Conservation (phyloP, 2,797 vertebrate species). For the Sebastes nivosus region DNA sequence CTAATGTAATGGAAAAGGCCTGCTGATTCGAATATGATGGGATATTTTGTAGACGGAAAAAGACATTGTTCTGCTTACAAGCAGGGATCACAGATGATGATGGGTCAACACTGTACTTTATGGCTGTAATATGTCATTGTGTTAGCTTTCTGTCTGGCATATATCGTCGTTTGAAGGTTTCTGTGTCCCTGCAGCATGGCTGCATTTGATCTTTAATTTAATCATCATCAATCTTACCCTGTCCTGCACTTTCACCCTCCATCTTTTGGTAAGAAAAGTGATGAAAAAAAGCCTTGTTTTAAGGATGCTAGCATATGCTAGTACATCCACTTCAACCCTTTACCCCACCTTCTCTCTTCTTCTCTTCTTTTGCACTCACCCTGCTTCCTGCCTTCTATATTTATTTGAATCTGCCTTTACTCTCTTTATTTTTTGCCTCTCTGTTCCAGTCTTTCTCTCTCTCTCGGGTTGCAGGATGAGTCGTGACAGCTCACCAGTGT, state of each 20-base stretch:
- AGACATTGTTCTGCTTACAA: slow-evolving; percentile 20
- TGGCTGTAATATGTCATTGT: slow-evolving; percentile 8
- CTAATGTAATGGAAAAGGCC: slow-evolving; percentile 52
- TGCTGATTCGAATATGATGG: slow-evolving; percentile 44
- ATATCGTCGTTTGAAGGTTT: slow-evolving; percentile 14
- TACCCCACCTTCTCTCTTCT: background rate
- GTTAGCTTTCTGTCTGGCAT: background rate
- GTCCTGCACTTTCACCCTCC: background rate
- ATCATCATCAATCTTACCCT: slow-evolving; percentile 15
- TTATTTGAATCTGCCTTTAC: slow-evolving; percentile 24
- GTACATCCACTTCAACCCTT: background rate
- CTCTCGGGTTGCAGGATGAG: slow-evolving; percentile 43
- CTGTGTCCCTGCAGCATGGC: background rate
- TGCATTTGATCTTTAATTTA: slow-evolving; percentile 23
- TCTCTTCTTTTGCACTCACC: background rate
- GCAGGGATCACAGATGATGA: slow-evolving; percentile 23
- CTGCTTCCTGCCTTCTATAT: slow-evolving; percentile 3
- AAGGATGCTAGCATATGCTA: slow-evolving; percentile 7
- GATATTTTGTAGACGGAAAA: slow-evolving; percentile 42
- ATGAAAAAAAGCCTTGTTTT: slow-evolving; percentile 4
- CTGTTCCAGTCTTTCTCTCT: slow-evolving; percentile 10
- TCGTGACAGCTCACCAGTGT: slow-evolving; percentile 67
- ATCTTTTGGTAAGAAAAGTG: background rate
- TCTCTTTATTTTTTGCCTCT: slow-evolving; percentile 16
- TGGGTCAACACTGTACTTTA: slow-evolving; percentile 27